Evolutionary conservation across 2,888 invertebrate species (phyloP).

Genomic region (Gerris lacustris): DNA sequence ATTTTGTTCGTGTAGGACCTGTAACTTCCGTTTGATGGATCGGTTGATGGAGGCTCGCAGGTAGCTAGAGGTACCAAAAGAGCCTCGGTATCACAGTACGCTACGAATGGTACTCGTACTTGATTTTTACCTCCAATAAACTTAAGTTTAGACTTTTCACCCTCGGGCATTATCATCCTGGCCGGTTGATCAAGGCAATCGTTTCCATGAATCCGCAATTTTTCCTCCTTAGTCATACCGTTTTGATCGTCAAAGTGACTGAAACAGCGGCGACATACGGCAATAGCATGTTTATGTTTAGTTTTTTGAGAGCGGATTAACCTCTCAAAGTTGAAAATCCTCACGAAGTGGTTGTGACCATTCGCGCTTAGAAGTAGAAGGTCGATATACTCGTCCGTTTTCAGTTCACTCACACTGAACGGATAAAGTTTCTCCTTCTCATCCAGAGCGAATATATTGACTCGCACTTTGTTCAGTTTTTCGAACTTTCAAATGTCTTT

Average conservation of each 20-base stretch:
- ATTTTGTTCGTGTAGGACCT: no score
- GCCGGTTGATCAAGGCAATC: background rate
- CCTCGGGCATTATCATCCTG: background rate
- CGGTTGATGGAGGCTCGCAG: no score
- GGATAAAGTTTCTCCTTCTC: background rate
- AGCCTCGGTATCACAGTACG: background rate
- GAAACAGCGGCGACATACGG: background rate
- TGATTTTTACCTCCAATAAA: background rate
- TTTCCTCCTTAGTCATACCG: background rate
- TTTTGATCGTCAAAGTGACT: background rate
- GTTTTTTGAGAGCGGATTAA: background rate
- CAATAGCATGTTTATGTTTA: background rate
- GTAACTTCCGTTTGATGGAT: no score
- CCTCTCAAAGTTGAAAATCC: background rate
- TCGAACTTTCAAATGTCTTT: background rate
- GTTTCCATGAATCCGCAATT: background rate
- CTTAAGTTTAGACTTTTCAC: background rate
- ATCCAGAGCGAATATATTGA: conserved; percentile 5
- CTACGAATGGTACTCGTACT: background rate
- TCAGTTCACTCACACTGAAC: background rate
- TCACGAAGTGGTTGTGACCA: background rate
- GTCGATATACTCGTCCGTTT: background rate
- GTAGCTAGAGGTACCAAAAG: no score
- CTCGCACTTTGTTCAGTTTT: background rate
- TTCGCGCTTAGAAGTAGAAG: background rate